Evolutionary conservation across 2,797 vertebrate species (phyloP).

Genomic region (Diceros bicornis): DNA sequence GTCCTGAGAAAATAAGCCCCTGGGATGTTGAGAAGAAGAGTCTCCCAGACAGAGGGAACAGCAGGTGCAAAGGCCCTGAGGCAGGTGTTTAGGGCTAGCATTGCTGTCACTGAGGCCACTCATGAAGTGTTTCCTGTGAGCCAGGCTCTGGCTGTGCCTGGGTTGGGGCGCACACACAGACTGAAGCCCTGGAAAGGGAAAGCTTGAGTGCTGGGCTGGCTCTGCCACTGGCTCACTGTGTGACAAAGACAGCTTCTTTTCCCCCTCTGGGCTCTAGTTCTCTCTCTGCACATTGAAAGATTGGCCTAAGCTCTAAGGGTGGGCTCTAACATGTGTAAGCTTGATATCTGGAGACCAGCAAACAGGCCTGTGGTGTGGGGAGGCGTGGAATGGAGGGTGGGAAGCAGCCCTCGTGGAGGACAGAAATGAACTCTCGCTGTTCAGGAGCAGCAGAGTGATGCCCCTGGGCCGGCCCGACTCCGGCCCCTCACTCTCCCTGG

Average conservation of each 20-base stretch:
- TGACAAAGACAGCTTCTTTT: not conserved
- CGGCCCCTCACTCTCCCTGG: accelerated
- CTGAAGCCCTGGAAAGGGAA: not conserved
- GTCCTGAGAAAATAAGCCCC: not conserved
- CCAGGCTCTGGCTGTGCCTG: not conserved
- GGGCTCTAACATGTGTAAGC: not conserved
- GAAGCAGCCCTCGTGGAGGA: not conserved
- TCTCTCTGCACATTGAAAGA: not conserved
- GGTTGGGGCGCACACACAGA: not conserved
- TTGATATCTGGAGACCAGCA: not conserved
- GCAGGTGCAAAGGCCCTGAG: not conserved
- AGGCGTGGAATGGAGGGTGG: not conserved
- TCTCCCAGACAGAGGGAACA: not conserved
- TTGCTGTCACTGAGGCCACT: too few relatives aligned
- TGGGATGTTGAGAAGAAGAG: not conserved
- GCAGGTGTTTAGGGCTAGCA: not conserved
- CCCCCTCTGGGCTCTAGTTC: not conserved
- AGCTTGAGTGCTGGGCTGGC: not conserved
- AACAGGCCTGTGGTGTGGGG: accelerated
- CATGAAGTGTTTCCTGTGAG: not conserved
- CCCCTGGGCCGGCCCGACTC: accelerated
- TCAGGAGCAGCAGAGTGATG: not conserved
- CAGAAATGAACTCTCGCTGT: not conserved
- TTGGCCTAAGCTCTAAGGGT: not conserved
- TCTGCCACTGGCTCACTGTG: not conserved